phyloP scores from a whole-genome alignment of 2,888 invertebrate genomes.

The Drosophila multiciliata region DNA sequence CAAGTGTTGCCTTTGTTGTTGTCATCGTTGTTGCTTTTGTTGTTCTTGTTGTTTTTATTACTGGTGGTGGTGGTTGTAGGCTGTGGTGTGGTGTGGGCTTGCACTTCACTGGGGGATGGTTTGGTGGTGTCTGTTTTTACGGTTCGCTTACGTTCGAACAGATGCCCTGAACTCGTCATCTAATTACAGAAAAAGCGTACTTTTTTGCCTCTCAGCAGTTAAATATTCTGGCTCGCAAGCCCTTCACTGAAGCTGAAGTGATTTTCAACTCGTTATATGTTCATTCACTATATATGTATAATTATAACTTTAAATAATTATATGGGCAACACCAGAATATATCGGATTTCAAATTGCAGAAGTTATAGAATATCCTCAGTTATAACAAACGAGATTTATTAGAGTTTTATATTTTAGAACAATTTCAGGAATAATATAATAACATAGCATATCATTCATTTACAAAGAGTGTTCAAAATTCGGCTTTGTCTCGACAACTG shows the following conservation, averaged over 20 bases:
- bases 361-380: neutral
- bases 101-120: slow-evolving; percentile 23
- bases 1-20: slow-evolving; percentile 67
- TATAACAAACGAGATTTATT: neutral
- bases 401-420: neutral
- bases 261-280: neutral
- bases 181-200: slow-evolving; percentile 72
- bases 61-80: slow-evolving; percentile 27
- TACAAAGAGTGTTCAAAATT: slow-evolving; percentile 12
- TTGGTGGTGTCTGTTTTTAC: slow-evolving; percentile 64
- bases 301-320: neutral
- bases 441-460: neutral
- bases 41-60: neutral
- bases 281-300: neutral
- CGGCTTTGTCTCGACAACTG: slow-evolving; percentile 20
- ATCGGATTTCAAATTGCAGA: neutral
- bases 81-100: slow-evolving; percentile 20
- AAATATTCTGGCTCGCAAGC: slow-evolving; percentile 1
- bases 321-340: neutral
- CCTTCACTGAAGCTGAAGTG: neutral
- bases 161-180: slow-evolving; percentile 69
- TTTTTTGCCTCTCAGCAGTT: slow-evolving; percentile 24
- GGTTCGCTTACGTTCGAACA: slow-evolving; percentile 69
- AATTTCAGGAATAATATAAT: neutral
- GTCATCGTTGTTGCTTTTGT: slow-evolving; percentile 23